phyloP scores from a whole-genome alignment of 2,797 vertebrate genomes.

The Zalophus californianus region DNA sequence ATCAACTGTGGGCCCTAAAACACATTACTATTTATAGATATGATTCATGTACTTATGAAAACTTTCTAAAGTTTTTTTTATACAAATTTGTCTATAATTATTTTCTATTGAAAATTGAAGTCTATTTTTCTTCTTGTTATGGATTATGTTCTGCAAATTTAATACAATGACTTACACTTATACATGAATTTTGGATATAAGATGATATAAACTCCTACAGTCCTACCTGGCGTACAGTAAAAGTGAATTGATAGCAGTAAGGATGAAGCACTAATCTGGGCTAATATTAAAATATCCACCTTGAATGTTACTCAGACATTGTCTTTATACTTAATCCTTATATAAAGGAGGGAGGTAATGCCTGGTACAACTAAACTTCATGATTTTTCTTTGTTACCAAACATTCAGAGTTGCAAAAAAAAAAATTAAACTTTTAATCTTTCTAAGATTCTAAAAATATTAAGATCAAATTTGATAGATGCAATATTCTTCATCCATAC shows the following conservation, averaged over 20 bases:
- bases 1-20: background rate
- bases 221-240: background rate
- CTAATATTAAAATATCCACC: background rate
- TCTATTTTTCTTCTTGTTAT: background rate
- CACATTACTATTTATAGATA: background rate
- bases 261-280: background rate
- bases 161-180: background rate
- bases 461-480: constrained; percentile 53
- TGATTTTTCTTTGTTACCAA: constrained; percentile 77
- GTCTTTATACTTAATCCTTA: constrained; percentile 71
- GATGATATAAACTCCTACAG: background rate
- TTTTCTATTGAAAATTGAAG: background rate
- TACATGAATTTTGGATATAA: background rate
- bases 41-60: background rate
- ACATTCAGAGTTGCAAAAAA: constrained; percentile 71
- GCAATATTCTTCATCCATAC: background rate
- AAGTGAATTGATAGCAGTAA: background rate
- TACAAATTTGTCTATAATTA: background rate
- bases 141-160: background rate
- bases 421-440: constrained; percentile 68
- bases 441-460: constrained; percentile 81
- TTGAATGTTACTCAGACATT: constrained; percentile 66
- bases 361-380: constrained; percentile 76
- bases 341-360: constrained; percentile 68
- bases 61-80: background rate